phyloP scores from a whole-genome alignment of 1,140 invertebrate genomes.

The Drusus annulatus region DNA sequence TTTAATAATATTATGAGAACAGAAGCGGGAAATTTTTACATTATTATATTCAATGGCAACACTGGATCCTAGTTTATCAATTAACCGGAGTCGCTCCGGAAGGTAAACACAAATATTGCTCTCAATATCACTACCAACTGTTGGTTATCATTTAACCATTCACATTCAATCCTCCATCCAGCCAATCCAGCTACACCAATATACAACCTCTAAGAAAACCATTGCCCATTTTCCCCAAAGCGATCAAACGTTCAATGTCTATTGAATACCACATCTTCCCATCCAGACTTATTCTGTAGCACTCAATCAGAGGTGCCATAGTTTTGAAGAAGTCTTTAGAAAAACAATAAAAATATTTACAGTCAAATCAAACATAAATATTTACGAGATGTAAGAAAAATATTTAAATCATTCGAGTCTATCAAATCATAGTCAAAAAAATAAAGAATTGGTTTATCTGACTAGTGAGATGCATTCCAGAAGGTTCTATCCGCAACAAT shows the following conservation, averaged over 20 bases:
- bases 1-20: slow-evolving; percentile 11
- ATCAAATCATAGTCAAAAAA: no score
- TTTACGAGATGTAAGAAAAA: no score
- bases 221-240: not conserved
- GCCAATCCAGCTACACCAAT: not conserved
- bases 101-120: slow-evolving; percentile 2
- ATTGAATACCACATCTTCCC: no score
- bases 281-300: no score
- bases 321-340: no score
- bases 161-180: not conserved
- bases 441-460: no score
- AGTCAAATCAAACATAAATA: no score
- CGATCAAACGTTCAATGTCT: not conserved
- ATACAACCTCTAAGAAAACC: not conserved
- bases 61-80: slow-evolving; percentile 33
- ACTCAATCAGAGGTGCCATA: no score
- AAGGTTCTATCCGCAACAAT: no score
- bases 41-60: slow-evolving; percentile 14
- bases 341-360: no score
- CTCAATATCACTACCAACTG: slow-evolving; percentile 7
- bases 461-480: no score
- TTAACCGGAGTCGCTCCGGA: not conserved
- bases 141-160: not conserved
- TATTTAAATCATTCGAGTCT: no score
- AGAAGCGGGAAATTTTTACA: slow-evolving; percentile 23